Evolutionary conservation across 2,888 invertebrate genomes (phyloP), one percentile per base, ranked within the genome.

Genomic region (Fragum sueziense): DNA sequence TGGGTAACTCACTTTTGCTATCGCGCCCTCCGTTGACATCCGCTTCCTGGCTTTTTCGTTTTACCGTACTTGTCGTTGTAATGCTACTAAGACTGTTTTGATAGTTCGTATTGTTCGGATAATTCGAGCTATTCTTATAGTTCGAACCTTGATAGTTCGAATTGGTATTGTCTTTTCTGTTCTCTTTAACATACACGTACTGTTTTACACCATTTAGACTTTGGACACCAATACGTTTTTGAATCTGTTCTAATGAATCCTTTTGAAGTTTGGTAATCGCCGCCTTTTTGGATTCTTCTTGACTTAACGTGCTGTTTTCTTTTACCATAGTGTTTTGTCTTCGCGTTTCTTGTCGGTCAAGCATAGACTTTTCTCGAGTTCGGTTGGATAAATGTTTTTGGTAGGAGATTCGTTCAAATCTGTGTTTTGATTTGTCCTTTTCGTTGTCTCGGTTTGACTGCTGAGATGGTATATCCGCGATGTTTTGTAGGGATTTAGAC

Each of bases 381-480:
- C 87, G 37, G 29, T 74, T 80, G 9, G 78, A 41, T 0, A 88
- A 70, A 52, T 85, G 84, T 77, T 88, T 88, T 31, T 82, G 83
- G 65, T 88, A 85, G 7, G 88, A 82, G 29, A 89, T 86, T 54
- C 83, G 86, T 75, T 89, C 87, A 57, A 85, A 88, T 54, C 85
- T 69, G 52, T 87, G 85, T 72, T 80, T 86, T 29, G 76, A 70
- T 25, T 52, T 76, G n/a, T 59, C 78, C 70, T 22, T 75, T 25
- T 76, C 79, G 17, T 74, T 27, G 54, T 74, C 3, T 59, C 72
- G 29, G 72, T 73, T 51, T 1, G 70, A 33, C 11, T 65, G 62
- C 14, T 25, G 57, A 6, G 51, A 17, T 0, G 70, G 57, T 27
- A 59, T 52, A 29, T 37, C 76, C 1, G 77, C 67, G 20, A 81